These are phyloP conservation scores for Orthosia cruda DNA, from an alignment of 2,888 invertebrate species.

Conservation along the genomic window DNA sequence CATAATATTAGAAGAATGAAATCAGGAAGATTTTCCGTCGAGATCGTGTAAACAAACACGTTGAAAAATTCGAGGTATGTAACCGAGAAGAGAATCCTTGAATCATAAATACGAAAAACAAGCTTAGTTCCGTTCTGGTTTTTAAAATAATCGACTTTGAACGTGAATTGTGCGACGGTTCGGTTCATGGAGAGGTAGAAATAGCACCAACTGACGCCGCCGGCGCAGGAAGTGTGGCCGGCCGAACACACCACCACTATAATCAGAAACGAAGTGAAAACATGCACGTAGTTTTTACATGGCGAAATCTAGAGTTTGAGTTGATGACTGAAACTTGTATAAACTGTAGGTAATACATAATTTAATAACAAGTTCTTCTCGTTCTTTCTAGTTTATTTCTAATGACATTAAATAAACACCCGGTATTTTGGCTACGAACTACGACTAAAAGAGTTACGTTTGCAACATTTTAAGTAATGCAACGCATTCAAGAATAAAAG, in stretches of 20 bases:
- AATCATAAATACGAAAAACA: constrained; percentile 73
- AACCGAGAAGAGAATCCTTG: constrained; percentile 69
- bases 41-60: constrained; percentile 61
- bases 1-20: constrained; percentile 46
- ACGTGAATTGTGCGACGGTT: constrained; percentile 83
- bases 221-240: constrained; percentile 86
- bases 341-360: constrained; percentile 35
- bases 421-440: constrained; percentile 48
- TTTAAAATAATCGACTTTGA: constrained; percentile 88
- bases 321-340: constrained; percentile 51
- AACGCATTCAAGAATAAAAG: constrained; percentile 28
- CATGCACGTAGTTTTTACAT: constrained; percentile 66
- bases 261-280: constrained; percentile 69
- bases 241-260: constrained; percentile 75
- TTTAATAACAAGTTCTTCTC: constrained; percentile 44
- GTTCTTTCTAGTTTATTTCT: constrained; percentile 44
- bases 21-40: constrained; percentile 37
- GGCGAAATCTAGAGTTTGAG: constrained; percentile 49
- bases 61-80: constrained; percentile 62
- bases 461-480: constrained; percentile 41
- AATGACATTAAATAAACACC: constrained; percentile 45
- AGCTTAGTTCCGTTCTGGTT: constrained; percentile 68
- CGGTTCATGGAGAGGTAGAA: constrained; percentile 87
- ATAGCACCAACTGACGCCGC: constrained; percentile 86
- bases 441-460: constrained; percentile 44